Evolutionary conservation across 2,888 invertebrate species (phyloP), one percentile per base, ranked within the genome.

Genomic region (Dioctria rufipes): DNA sequence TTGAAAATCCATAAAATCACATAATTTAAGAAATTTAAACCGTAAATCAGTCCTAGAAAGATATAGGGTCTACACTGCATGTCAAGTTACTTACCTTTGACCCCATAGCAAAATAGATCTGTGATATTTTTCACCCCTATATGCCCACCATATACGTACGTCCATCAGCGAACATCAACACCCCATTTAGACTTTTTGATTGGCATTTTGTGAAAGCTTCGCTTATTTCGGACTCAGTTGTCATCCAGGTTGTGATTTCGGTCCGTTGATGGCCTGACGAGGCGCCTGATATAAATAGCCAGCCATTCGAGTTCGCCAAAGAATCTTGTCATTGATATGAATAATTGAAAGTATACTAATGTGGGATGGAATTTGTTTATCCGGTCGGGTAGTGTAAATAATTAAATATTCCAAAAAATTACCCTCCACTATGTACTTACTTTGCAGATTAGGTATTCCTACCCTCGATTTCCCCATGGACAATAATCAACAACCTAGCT

Each of bases 341-440:
- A 82, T 82, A 82, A 82, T 82, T 65, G 71, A 82, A 73, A 51
- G 63, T 58, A 11, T 6, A 60, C 63, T 81, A 82, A 78, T 80
- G 78, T 81, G 37, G 49, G 46, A 13, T n/a, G 78, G 54, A 82
- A 82, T 81, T 80, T 78, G 81, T 80, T 81, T 81, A 81, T 80
- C 77, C 71, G 63, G 25, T 25, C 25, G 25, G 25, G 25, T 25
- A 25, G 43, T 51, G 78, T 82, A 80, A 80, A 82, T 82, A 54
- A 82, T 82, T 82, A 65, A 81, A 46, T 11, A 39, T 67, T 71
- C 42, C 43, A 67, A 80, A 80, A 80, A 80, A 79, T 40, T 79
- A 39, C 37, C 49, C 67, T 51, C 67, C 40, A 46, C 66, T 46
- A 58, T 46, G 42, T 37, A n/a, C 8, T 46, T n/a, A 25, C 25